Percentiles rank a stretch among this genome's conserved stretches.
These are phyloP conservation scores for Belgica antarctica DNA, from an alignment of 2,888 invertebrate species.

Conservation along the genomic window DNA sequence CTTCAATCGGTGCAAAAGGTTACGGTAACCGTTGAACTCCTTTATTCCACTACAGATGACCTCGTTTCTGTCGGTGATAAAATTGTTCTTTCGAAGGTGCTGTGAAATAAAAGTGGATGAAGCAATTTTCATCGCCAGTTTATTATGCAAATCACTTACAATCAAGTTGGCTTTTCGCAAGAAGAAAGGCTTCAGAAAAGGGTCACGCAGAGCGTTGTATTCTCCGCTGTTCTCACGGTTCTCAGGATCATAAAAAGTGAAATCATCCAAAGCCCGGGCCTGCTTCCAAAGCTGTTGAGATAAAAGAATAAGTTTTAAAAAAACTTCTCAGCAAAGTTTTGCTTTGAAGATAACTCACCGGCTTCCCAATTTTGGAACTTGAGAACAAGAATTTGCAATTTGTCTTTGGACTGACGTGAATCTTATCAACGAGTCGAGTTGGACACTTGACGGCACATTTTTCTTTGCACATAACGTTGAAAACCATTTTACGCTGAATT, in stretches of 20 bases:
- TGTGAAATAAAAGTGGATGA: background rate
- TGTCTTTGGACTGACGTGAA: background rate
- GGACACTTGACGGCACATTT: background rate
- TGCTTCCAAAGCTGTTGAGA: constrained; percentile 2
- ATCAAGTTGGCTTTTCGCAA: background rate
- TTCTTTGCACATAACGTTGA: background rate
- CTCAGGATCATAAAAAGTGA: constrained; percentile 21
- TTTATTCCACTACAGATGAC: constrained; percentile 64
- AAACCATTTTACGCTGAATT: too few relatives aligned
- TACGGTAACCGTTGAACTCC: constrained; percentile 65
- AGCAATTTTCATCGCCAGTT: background rate
- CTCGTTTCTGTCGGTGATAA: constrained; percentile 58
- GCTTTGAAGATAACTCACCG: background rate
- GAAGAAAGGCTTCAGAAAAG: constrained; percentile 13
- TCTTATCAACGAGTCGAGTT: background rate
- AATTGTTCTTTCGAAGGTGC: constrained; percentile 21
- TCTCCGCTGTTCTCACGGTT: background rate
- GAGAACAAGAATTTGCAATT: background rate
- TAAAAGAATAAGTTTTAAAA: background rate
- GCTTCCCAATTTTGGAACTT: background rate
- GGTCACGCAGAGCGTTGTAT: constrained; percentile 27
- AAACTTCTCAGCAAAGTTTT: background rate
- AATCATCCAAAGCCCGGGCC: background rate
- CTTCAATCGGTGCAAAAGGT: constrained; percentile 59
- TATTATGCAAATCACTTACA: constrained; percentile 31